Evolutionary conservation across 2,888 invertebrate genomes (phyloP).

Genomic region (Ormyrus rosae): DNA sequence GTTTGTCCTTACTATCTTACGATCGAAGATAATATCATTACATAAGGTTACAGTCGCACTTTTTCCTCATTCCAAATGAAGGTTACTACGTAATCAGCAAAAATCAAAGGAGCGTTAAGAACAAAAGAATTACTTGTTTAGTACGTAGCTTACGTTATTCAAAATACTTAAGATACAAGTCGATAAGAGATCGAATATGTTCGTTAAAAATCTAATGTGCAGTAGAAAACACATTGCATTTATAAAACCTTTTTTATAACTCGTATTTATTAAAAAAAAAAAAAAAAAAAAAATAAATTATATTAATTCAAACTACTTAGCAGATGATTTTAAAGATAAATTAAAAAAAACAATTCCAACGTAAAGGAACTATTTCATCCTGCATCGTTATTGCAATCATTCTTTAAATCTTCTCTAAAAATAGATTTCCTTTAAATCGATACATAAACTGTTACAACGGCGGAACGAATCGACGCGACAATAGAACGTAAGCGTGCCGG

Average conservation of each 20-base stretch:
- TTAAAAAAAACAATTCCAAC: too few species aligned
- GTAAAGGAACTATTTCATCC: too few species aligned
- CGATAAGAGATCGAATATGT: background rate
- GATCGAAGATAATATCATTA: conserved; percentile 16
- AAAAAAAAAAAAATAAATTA: too few species aligned
- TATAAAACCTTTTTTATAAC: background rate
- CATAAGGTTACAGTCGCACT: conserved; percentile 21
- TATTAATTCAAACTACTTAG: too few species aligned
- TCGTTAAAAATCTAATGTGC: too few species aligned
- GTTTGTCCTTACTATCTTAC: background rate
- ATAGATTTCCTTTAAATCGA: conserved; percentile 13
- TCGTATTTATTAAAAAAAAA: too few species aligned
- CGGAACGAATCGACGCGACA: conserved; percentile 39
- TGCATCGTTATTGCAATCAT: background rate
- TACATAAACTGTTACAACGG: conserved; percentile 42
- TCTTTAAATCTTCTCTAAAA: conserved; percentile 2
- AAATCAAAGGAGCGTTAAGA: conserved; percentile 34
- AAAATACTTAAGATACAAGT: background rate
- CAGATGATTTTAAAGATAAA: too few species aligned
- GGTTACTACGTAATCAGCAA: conserved; percentile 29
- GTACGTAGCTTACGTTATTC: background rate
- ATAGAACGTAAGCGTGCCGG: conserved; percentile 1
- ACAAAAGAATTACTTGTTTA: conserved; percentile 18
- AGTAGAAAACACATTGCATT: too few species aligned
- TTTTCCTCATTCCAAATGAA: conserved; percentile 32